phyloP scores from a whole-genome alignment of 2,797 vertebrate species.

The Clarias pachynema region DNA sequence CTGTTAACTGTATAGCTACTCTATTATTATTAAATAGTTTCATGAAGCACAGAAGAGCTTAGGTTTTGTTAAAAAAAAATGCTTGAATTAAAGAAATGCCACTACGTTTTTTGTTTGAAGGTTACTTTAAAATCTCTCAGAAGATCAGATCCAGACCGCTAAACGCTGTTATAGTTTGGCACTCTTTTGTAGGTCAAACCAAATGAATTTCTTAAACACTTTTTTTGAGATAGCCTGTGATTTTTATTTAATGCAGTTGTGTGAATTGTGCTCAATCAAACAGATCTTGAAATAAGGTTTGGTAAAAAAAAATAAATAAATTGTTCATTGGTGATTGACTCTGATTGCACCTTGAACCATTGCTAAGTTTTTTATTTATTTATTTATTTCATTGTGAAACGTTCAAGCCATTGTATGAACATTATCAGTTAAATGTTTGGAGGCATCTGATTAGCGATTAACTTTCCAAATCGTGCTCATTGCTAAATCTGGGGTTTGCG shows the following conservation, averaged over 20 bases:
- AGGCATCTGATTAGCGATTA: background rate
- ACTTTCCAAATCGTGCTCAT: background rate
- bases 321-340: background rate
- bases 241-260: background rate
- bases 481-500: slow-evolving; percentile 26
- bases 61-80: background rate
- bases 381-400: background rate
- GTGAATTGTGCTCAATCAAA: background rate
- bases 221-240: background rate
- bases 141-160: background rate
- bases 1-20: background rate
- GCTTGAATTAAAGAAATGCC: background rate
- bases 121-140: background rate
- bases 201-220: background rate
- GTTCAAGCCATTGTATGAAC: background rate
- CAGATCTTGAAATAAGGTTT: background rate
- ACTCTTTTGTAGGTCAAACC: background rate
- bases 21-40: slow-evolving; percentile 2
- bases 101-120: background rate
- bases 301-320: background rate
- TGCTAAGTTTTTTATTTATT: slow-evolving; percentile 28
- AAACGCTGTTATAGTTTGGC: background rate
- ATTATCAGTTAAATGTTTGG: background rate
- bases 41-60: background rate
- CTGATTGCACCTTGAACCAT: background rate